These are phyloP conservation scores for Agrochola litura DNA, from an alignment of 2,888 invertebrate species.

Conservation along the genomic window DNA sequence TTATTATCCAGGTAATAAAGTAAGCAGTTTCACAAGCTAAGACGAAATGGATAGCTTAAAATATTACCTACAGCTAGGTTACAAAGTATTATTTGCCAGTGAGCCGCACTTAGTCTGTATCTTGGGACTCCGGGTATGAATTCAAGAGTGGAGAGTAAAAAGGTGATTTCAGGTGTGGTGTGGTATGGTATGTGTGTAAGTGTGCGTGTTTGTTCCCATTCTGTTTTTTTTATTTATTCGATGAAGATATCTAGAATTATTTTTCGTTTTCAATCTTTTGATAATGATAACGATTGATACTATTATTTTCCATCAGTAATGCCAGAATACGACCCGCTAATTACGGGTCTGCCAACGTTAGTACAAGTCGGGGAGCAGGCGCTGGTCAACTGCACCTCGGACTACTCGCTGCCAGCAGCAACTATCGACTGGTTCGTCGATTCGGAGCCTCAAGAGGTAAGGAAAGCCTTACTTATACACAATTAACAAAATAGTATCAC, in stretches of 20 bases:
- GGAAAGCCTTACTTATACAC: slow-evolving; percentile 13
- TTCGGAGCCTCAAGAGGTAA: slow-evolving; percentile 85
- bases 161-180: too few species aligned
- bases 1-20: background rate
- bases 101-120: background rate
- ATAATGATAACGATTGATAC: background rate
- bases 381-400: slow-evolving; percentile 87
- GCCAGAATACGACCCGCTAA: slow-evolving; percentile 87
- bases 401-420: slow-evolving; percentile 86
- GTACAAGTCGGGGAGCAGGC: slow-evolving; percentile 85
- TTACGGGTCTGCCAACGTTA: slow-evolving; percentile 85
- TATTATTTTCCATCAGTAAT: slow-evolving; percentile 74
- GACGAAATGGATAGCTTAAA: background rate
- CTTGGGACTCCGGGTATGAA: background rate
- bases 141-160: background rate
- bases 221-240: background rate
- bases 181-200: background rate
- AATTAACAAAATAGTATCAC: background rate
- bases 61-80: background rate
- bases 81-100: background rate
- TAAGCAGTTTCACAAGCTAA: background rate
- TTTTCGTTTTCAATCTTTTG: background rate
- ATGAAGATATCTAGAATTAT: background rate
- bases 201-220: background rate
- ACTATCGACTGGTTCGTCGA: slow-evolving; percentile 88